Percentiles rank a stretch among this genome's conserved stretches.
phyloP scores from a whole-genome alignment of 2,113 vertebrate species.

The Hucho hucho region DNA sequence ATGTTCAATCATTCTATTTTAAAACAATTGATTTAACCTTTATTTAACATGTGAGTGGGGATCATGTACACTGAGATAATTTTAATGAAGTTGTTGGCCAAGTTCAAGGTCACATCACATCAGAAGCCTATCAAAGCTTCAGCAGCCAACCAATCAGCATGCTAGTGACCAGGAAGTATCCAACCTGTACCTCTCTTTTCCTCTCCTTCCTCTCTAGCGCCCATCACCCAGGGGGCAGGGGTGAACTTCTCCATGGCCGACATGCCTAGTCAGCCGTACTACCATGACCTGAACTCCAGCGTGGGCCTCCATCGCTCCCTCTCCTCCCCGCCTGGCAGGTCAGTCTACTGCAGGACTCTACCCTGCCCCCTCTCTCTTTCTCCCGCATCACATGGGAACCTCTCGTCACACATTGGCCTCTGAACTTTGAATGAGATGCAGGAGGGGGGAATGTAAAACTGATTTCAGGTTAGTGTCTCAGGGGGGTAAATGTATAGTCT shows the following conservation, averaged over 20 bases:
- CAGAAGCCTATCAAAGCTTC: too few relatives aligned
- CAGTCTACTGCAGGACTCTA: conserved; percentile 31
- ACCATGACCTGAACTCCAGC: conserved; percentile 96
- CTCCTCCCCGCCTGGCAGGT: conserved; percentile 97
- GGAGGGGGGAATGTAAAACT: not conserved
- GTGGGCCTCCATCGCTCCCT: conserved; percentile 93
- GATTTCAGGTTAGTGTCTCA: too few relatives aligned
- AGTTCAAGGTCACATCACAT: too few relatives aligned
- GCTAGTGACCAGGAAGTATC: not conserved
- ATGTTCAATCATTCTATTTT: not conserved
- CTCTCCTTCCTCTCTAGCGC: conserved; percentile 75
- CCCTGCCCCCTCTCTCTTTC: not conserved
- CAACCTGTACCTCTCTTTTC: conserved; percentile 85
- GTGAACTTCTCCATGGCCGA: conserved; percentile 97
- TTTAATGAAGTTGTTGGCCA: not conserved
- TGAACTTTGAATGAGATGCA: not conserved
- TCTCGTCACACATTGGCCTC: not conserved
- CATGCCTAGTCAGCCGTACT: conserved; percentile 95
- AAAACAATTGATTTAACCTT: too few relatives aligned
- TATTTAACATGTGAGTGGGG: not conserved
- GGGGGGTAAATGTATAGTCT: too few relatives aligned
- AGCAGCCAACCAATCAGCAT: not conserved
- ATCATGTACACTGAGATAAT: not conserved
- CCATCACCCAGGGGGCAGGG: conserved; percentile 95
- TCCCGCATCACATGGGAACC: not conserved